Evolutionary conservation across 1,140 invertebrate genomes (phyloP), one percentile per base, ranked within the genome.

Genomic region (Drosophila fuyamai): DNA sequence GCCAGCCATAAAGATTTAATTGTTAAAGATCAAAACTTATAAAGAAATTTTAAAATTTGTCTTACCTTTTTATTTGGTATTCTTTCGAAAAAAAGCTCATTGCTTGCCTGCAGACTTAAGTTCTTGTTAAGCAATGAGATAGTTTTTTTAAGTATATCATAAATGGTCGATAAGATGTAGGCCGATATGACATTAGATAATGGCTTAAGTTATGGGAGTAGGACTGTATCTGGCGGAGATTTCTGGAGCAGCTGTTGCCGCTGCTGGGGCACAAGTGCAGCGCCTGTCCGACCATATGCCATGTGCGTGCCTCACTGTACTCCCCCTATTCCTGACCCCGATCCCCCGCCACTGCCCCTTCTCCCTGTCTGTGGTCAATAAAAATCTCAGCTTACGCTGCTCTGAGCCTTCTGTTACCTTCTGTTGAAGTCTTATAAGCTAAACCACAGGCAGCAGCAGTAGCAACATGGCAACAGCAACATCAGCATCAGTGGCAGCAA

Each of bases 361-460:
- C 65, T 51, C 47, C 16, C 59, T 40, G 51, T 76, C 54, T 79
- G 78, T 80, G 83, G 80, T 82, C 76, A 79, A 80, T 63, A 72
- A 55, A 86, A 86, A 86, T 86, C 83, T 86, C 83, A 86, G 83
- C 65, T 86, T 86, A 86, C 68, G 66, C 53, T 38, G 44, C 18
- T 54, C 29, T 71, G 27, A 36, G 67, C 83, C 84, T 83, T 79
- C 75, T 83, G 71, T 84, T 81, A 53, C 72, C 81, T 84, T 84
- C 61, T 68, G 77, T 61, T 81, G 84, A 89, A 89, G 84, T 89
- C 84, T 81, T 89, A 89, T 89, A 89, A 84, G 84, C 80, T 74
- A 74, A 80, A 88, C 81, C 72, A 80, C 76, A 79, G 73, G 41
- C 75, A 60, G 44, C 51, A 68, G 73, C 60, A 41, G 36, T 55